A percentile compares a stretch with the other conserved stretches of the same genome.
Evolutionary conservation across 2,888 invertebrate genomes (phyloP).

Genomic region (Electrophaes corylata): DNA sequence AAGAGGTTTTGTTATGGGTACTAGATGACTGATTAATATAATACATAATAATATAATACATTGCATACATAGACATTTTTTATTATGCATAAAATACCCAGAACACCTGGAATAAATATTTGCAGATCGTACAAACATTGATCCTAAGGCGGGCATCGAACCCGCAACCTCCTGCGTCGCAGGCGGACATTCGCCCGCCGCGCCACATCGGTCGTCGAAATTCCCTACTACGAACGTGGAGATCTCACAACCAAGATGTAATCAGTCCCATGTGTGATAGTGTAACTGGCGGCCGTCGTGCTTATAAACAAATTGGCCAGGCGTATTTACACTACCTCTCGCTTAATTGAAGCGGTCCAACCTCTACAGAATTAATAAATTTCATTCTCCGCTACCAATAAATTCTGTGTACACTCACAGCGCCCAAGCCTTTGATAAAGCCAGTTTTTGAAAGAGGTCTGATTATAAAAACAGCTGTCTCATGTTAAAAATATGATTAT

Average conservation of each 20-base stretch:
- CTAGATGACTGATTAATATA: too few relatives aligned
- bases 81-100: too few relatives aligned
- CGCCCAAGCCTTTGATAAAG: conserved; percentile 53
- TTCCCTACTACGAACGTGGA: not conserved
- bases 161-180: too few relatives aligned
- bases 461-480: not conserved
- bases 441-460: conserved; percentile 15
- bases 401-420: conserved; percentile 51
- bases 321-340: conserved; percentile 68
- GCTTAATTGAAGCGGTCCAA: conserved; percentile 79
- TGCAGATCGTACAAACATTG: too few relatives aligned
- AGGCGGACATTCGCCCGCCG: too few relatives aligned
- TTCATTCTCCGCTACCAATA: conserved; percentile 66
- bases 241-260: conserved; percentile 25
- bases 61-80: too few relatives aligned
- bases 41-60: too few relatives aligned
- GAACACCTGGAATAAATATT: too few relatives aligned
- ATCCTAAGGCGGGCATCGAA: too few relatives aligned
- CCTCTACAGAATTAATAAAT: conserved; percentile 77
- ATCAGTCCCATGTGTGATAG: conserved; percentile 38
- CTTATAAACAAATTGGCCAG: conserved; percentile 67
- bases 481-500: conserved; percentile 5
- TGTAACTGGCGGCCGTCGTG: conserved; percentile 44
- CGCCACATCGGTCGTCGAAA: too few relatives aligned
- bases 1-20: too few relatives aligned